phyloP scores from a whole-genome alignment of 2,797 vertebrate genomes.

The Mus minutoides region DNA sequence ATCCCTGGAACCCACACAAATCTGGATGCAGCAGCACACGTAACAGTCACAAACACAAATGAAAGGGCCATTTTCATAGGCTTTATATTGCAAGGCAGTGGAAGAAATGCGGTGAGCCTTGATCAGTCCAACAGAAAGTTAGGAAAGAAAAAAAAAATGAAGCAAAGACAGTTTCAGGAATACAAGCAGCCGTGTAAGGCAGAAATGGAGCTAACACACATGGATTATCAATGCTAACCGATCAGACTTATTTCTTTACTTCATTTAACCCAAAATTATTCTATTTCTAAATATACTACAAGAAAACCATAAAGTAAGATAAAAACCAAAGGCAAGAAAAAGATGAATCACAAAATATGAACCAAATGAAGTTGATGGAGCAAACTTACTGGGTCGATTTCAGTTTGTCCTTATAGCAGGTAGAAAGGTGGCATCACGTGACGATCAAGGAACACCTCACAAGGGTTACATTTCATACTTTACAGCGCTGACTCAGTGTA shows the following conservation, averaged over 20 bases:
- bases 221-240: not conserved
- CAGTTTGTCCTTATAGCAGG: not conserved
- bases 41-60: not conserved
- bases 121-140: not conserved
- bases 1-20: not conserved
- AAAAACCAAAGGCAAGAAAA: slow-evolving; percentile 7
- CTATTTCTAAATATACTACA: slow-evolving; percentile 9
- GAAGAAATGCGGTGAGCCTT: not conserved
- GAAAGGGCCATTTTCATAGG: not conserved
- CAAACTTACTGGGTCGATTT: not conserved
- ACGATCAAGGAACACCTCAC: not conserved
- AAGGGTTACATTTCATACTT: slow-evolving; percentile 32
- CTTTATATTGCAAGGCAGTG: not conserved
- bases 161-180: not conserved
- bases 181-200: not conserved
- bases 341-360: slow-evolving; percentile 13
- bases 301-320: not conserved
- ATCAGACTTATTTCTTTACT: slow-evolving; percentile 3
- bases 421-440: not conserved
- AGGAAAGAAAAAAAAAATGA: not conserved
- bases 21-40: not conserved
- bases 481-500: not conserved
- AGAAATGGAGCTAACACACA: not conserved
- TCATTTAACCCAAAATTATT: not conserved
- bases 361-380: not conserved